A percentile compares a stretch with the other conserved stretches of the same genome.
phyloP scores from a whole-genome alignment of 1,140 invertebrate genomes.

The Aphelenchoides fujianensis region DNA sequence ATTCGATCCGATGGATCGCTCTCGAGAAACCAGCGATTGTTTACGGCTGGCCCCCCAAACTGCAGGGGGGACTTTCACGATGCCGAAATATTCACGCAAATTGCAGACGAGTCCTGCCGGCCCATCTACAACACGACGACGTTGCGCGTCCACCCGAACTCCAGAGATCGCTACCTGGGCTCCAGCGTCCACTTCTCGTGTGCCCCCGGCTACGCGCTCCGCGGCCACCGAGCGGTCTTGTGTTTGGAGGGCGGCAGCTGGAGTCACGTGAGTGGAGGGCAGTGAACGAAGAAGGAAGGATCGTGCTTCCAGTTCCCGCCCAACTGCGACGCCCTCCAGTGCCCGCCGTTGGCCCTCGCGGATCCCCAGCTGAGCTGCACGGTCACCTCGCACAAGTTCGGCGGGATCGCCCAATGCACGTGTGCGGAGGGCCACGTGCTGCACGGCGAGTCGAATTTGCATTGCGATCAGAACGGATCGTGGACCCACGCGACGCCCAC shows the following conservation, averaged over 20 bases:
- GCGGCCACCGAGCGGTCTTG: slow-evolving; percentile 32
- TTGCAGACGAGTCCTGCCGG: slow-evolving; percentile 47
- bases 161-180: slow-evolving; percentile 36
- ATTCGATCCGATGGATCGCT: no score
- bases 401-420: slow-evolving; percentile 41
- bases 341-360: slow-evolving; percentile 41
- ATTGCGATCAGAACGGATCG: slow-evolving; percentile 36
- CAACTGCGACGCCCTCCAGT: slow-evolving; percentile 36
- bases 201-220: slow-evolving; percentile 32
- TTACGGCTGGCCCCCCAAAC: no score
- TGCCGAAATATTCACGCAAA: not conserved
- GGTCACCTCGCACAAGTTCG: slow-evolving; percentile 45
- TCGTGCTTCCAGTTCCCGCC: no score
- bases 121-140: slow-evolving; percentile 40
- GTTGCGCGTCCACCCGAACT: slow-evolving; percentile 35
- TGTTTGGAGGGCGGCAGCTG: slow-evolving; percentile 48
- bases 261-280: slow-evolving; percentile 21
- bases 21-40: no score
- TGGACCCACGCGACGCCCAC: slow-evolving; percentile 32
- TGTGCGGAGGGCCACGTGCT: slow-evolving; percentile 29
- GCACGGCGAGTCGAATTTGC: slow-evolving; percentile 27
- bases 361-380: slow-evolving; percentile 30
- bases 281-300: not conserved
- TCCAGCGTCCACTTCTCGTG: slow-evolving; percentile 44
- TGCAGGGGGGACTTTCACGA: no score